phyloP scores from a whole-genome alignment of 2,888 invertebrate genomes.

The Drosophila nr. perissopoda region DNA sequence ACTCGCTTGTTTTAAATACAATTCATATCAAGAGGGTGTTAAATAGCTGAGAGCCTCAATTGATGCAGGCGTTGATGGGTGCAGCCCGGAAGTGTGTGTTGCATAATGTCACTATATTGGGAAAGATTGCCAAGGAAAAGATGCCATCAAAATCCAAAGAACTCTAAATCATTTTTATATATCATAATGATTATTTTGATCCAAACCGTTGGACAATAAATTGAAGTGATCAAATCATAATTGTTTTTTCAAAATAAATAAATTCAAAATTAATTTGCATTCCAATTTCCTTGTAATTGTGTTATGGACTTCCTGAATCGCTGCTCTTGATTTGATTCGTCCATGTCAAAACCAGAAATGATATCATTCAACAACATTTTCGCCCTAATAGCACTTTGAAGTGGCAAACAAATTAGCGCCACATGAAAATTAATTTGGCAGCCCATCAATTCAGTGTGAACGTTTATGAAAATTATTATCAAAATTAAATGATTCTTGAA shows the following conservation, averaged over 20 bases:
- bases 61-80: constrained; percentile 36
- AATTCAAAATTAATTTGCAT: not conserved
- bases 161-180: not conserved
- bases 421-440: constrained; percentile 50
- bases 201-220: not conserved
- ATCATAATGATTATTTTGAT: not conserved
- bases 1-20: constrained; percentile 65
- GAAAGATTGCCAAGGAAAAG: constrained; percentile 33
- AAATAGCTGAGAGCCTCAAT: constrained; percentile 54
- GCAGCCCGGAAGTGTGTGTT: constrained; percentile 49
- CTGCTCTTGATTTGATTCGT: constrained; percentile 6
- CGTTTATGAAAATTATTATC: constrained; percentile 69
- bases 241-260: not conserved
- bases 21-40: constrained; percentile 75
- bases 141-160: not conserved
- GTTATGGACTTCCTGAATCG: not conserved
- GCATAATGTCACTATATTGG: constrained; percentile 54
- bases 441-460: constrained; percentile 47
- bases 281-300: not conserved
- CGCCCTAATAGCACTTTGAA: constrained; percentile 28
- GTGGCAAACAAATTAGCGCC: constrained; percentile 49
- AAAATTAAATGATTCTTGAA: constrained; percentile 68
- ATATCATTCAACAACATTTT: constrained; percentile 33
- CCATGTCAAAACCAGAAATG: constrained; percentile 28
- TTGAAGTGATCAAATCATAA: not conserved